Percentiles rank a stretch among this genome's conserved stretches.
Evolutionary conservation across 2,888 invertebrate species (phyloP).

Genomic region (Fragum whitleyi): DNA sequence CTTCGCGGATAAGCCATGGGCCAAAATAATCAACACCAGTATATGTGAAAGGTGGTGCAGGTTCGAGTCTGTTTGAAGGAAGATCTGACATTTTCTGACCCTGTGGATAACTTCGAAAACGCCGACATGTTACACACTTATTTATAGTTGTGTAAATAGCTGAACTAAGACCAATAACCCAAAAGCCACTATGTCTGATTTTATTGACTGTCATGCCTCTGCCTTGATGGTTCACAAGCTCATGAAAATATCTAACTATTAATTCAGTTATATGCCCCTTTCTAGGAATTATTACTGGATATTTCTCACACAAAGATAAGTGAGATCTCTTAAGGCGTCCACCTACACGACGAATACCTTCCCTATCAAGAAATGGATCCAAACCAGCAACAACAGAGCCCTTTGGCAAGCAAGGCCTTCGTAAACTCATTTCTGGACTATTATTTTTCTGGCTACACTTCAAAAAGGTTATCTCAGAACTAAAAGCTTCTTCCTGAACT

Average conservation of each 20-base stretch:
- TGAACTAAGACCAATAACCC: conserved; percentile 73
- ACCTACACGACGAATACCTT: conserved; percentile 58
- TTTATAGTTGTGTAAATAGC: conserved; percentile 61
- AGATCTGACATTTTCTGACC: too few species aligned
- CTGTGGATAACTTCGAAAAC: conserved; percentile 70
- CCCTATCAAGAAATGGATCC: conserved; percentile 61
- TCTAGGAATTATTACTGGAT: conserved; percentile 63
- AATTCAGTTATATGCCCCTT: conserved; percentile 55
- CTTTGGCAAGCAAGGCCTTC: too few species aligned
- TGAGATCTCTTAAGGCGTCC: conserved; percentile 27
- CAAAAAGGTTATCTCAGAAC: background rate
- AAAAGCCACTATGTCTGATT: conserved; percentile 68
- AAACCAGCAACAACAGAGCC: too few species aligned
- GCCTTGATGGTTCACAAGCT: conserved; percentile 57
- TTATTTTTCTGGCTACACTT: too few species aligned
- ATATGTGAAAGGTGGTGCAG: too few species aligned
- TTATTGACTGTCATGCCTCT: conserved; percentile 61
- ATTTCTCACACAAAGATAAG: conserved; percentile 30
- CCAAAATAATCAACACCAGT: too few species aligned
- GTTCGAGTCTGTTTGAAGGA: too few species aligned
- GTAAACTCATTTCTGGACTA: background rate
- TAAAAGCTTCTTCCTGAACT: conserved; percentile 18
- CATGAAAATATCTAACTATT: conserved; percentile 60
- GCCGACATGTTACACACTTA: conserved; percentile 76
- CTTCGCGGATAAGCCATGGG: too few species aligned